phyloP scores from a whole-genome alignment of 2,888 invertebrate species.

The Andrena camellia region DNA sequence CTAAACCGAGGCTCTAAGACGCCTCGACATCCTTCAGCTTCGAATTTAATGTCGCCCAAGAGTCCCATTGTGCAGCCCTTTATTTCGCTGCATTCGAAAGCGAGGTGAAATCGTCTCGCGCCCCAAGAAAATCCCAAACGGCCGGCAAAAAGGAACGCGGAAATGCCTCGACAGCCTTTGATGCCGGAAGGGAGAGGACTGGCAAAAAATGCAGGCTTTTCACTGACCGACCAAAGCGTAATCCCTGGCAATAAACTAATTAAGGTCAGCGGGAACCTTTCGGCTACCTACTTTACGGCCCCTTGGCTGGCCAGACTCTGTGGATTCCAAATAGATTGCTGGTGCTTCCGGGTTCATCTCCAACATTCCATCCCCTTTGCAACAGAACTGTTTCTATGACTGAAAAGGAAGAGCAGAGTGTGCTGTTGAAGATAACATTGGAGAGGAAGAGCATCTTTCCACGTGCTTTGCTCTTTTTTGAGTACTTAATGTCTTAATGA shows the following conservation, averaged over 20 bases:
- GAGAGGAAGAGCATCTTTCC: too few relatives aligned
- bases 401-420: background rate
- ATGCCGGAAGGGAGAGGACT: conserved; percentile 40
- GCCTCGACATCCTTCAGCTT: background rate
- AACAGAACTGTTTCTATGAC: background rate
- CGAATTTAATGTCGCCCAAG: background rate
- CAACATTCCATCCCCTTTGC: conserved; percentile 12
- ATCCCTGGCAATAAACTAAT: conserved; percentile 80
- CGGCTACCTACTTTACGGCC: conserved; percentile 39
- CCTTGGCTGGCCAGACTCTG: conserved; percentile 23
- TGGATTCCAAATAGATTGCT: background rate
- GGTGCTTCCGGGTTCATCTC: conserved; percentile 37
- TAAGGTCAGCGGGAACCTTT: conserved; percentile 70
- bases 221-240: conserved; percentile 73
- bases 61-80: conserved; percentile 13
- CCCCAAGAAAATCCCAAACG: conserved; percentile 61
- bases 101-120: conserved; percentile 66
- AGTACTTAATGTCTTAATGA: too few relatives aligned
- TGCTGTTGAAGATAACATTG: background rate
- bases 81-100: conserved; percentile 54
- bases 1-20: too few relatives aligned
- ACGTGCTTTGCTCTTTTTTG: too few relatives aligned
- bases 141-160: conserved; percentile 55
- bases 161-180: conserved; percentile 44
- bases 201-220: conserved; percentile 66